A percentile compares a stretch with the other conserved stretches of the same genome.
These are phyloP conservation scores for Cephalopachus bancanus DNA, from an alignment of 2,797 vertebrate genomes.

Conservation along the genomic window DNA sequence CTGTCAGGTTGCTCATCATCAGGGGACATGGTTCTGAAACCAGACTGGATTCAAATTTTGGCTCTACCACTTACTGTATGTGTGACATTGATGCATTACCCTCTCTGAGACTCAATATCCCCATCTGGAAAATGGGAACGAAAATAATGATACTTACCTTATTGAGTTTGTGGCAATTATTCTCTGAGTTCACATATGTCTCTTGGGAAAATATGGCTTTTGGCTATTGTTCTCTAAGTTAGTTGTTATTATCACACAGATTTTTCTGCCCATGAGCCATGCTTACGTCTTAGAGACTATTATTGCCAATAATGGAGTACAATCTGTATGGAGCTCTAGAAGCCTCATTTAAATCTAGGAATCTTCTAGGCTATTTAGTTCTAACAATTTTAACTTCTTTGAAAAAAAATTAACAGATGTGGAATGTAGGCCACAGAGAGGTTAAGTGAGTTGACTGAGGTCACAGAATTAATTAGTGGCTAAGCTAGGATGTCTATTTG, in stretches of 20 bases:
- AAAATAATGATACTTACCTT: neutral
- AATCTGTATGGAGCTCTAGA: neutral
- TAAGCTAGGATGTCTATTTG: neutral
- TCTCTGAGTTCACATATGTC: neutral
- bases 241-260: neutral
- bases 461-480: constrained; percentile 50
- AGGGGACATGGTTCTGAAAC: neutral
- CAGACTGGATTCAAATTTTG: neutral
- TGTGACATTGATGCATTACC: neutral
- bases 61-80: neutral
- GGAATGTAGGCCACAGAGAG: neutral
- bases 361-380: constrained; percentile 51
- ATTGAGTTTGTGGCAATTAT: neutral
- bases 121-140: constrained; percentile 34
- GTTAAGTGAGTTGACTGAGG: constrained; percentile 15
- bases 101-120: neutral
- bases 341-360: constrained; percentile 10
- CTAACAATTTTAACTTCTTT: neutral
- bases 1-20: neutral
- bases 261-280: neutral
- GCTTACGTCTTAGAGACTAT: neutral
- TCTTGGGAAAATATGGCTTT: neutral
- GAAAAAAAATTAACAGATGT: neutral
- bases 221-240: neutral
- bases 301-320: constrained; percentile 11